These are phyloP conservation scores for Neoarius graeffei DNA, from an alignment of 2,113 vertebrate genomes.

Conservation along the genomic window DNA sequence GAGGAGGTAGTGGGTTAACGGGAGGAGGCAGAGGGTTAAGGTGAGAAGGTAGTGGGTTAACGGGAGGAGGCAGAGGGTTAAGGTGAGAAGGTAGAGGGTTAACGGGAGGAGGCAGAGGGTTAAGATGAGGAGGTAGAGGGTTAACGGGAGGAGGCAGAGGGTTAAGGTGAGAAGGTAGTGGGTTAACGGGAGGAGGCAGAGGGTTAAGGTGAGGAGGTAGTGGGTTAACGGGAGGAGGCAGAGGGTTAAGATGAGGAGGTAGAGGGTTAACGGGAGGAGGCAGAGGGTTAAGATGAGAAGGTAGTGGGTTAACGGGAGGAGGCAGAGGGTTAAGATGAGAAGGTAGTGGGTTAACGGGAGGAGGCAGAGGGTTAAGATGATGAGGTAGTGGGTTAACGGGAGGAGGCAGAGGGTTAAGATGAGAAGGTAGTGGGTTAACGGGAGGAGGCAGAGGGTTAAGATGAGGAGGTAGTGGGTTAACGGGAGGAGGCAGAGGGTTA, in stretches of 20 bases:
- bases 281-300: not conserved
- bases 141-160: not conserved
- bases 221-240: not conserved
- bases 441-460: too few relatives aligned
- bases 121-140: not conserved
- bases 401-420: not conserved
- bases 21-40: not conserved
- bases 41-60: not conserved
- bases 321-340: not conserved
- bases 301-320: not conserved
- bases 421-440: not conserved
- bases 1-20: not conserved
- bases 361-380: not conserved
- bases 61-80: not conserved
- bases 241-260: not conserved
- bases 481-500: not conserved
- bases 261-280: not conserved
- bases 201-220: not conserved
- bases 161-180: not conserved
- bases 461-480: not conserved
- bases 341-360: not conserved
- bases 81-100: not conserved
- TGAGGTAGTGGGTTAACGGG: not conserved
- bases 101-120: not conserved
- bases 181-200: not conserved